phyloP scores from a whole-genome alignment of 2,113 vertebrate genomes.

The Nothocercus julius region DNA sequence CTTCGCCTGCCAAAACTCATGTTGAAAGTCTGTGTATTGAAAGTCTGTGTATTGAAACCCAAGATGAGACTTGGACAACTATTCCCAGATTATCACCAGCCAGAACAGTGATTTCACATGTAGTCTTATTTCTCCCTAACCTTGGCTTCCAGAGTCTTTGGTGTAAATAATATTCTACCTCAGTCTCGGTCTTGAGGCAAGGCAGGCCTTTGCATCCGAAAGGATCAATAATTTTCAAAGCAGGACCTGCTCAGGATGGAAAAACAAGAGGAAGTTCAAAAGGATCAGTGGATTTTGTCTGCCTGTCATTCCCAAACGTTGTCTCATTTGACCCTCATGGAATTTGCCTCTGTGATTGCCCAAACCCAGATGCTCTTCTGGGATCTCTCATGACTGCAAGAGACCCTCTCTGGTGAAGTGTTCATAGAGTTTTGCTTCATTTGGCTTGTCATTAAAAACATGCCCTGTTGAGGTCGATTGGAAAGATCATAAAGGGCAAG shows the following conservation, averaged over 20 bases:
- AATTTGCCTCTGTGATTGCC: neutral
- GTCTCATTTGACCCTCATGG: accelerated
- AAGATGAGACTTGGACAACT: neutral
- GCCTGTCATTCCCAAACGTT: neutral
- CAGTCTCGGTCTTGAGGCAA: neutral
- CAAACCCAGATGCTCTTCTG: neutral
- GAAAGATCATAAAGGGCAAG: neutral
- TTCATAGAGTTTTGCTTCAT: neutral
- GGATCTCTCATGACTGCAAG: neutral
- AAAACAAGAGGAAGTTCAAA: neutral
- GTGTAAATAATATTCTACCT: neutral
- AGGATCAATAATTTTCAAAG: neutral
- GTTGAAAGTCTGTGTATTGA: no score
- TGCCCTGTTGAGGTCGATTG: neutral
- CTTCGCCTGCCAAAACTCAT: neutral
- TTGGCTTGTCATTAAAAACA: neutral
- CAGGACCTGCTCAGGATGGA: neutral
- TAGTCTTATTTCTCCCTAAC: neutral
- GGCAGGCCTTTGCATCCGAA: neutral
- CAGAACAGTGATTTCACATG: neutral
- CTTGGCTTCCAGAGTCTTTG: neutral
- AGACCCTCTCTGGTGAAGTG: accelerated
- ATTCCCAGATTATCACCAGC: neutral
- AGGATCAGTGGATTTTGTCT: neutral
- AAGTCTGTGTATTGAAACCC: neutral